phyloP scores from a whole-genome alignment of 2,888 invertebrate species.

The Julus scandinavius region DNA sequence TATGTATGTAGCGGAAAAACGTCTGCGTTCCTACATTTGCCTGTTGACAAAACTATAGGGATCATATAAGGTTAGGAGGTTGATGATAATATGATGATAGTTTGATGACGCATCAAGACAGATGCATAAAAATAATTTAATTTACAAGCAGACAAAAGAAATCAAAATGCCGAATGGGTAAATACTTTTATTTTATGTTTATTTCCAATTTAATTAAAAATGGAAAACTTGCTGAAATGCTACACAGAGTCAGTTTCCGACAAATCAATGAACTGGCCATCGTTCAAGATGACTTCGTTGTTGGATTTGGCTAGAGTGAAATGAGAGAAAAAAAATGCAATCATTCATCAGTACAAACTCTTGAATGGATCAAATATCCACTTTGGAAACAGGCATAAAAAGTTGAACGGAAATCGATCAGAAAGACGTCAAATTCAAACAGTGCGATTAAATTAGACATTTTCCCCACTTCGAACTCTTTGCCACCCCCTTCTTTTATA shows the following conservation, averaged over 20 bases:
- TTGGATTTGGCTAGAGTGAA: constrained; percentile 59
- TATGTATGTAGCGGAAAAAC: not conserved
- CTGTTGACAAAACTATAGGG: not conserved
- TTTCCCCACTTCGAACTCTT: constrained; percentile 21
- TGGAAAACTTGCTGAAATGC: not conserved
- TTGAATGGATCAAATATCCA: constrained; percentile 22
- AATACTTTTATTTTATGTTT: not conserved
- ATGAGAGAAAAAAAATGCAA: not conserved
- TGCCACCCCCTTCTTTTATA: constrained; percentile 14
- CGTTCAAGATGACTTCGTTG: constrained; percentile 61
- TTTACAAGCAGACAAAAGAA: not conserved
- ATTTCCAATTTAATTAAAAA: not conserved
- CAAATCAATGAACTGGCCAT: constrained; percentile 60
- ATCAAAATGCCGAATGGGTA: not conserved
- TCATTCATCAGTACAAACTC: constrained; percentile 22
- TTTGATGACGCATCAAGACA: too few relatives aligned
- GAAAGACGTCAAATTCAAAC: constrained; percentile 4
- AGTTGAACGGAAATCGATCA: constrained; percentile 28
- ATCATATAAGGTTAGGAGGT: not conserved
- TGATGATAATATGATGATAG: not conserved
- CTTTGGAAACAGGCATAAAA: constrained; percentile 35
- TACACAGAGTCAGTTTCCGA: constrained; percentile 5
- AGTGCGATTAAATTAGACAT: not conserved
- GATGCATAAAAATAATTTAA: too few relatives aligned
- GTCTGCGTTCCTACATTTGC: not conserved